Evolutionary conservation across 2,888 invertebrate genomes (phyloP).

Genomic region (Lithophane socia): DNA sequence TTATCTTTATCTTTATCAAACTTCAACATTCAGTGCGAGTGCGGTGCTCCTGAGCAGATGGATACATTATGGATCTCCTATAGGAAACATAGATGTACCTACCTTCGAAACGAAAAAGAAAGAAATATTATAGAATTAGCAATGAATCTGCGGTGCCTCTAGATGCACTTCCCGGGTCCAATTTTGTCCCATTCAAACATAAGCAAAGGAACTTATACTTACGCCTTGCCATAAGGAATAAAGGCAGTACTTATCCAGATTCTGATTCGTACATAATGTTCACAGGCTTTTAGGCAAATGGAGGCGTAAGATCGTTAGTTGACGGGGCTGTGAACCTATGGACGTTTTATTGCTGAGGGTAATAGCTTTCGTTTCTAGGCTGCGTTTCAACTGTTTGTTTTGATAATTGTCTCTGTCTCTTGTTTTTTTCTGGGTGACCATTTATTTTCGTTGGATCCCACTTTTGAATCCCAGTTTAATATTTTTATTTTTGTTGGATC

Average conservation of each 20-base stretch:
- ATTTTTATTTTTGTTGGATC: too few species aligned
- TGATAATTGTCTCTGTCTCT: not conserved
- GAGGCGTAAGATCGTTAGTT: slow-evolving; percentile 48
- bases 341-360: slow-evolving; percentile 52
- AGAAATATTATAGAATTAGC: not conserved
- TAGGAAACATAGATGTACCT: too few species aligned
- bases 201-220: slow-evolving; percentile 17
- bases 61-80: too few species aligned
- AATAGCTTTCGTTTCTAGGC: slow-evolving; percentile 41
- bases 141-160: not conserved
- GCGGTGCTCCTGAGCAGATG: too few species aligned
- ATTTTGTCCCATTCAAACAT: not conserved
- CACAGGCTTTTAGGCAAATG: slow-evolving; percentile 71
- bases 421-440: not conserved
- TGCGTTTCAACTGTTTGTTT: slow-evolving; percentile 33
- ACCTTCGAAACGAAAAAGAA: not conserved
- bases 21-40: too few species aligned
- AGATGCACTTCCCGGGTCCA: too few species aligned
- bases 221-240: slow-evolving; percentile 31
- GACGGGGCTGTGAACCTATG: slow-evolving; percentile 62
- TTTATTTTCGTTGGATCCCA: too few species aligned
- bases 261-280: slow-evolving; percentile 42
- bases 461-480: too few species aligned
- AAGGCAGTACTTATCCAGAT: slow-evolving; percentile 25
- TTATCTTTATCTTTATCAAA: too few species aligned